phyloP scores from a whole-genome alignment of 1,140 invertebrate species.

The Myzus persicae region DNA sequence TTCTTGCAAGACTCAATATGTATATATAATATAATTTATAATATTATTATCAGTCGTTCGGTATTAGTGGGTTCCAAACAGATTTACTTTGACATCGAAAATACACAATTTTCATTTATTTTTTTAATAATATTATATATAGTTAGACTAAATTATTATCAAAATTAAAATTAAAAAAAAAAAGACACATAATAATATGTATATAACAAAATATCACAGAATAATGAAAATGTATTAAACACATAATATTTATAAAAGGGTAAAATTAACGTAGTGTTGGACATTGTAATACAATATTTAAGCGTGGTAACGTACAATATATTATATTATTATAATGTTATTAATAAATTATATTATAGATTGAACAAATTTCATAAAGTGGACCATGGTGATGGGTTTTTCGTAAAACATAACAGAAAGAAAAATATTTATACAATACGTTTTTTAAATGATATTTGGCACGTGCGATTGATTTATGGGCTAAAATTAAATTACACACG shows the following conservation, averaged over 20 bases:
- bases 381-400: background rate
- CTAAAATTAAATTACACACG: background rate
- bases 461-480: background rate
- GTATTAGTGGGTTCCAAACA: background rate
- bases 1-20: background rate
- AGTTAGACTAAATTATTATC: background rate
- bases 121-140: background rate
- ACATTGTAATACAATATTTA: background rate
- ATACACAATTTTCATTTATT: too few relatives aligned
- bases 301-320: background rate
- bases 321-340: background rate
- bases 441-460: background rate
- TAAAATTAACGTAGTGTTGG: background rate
- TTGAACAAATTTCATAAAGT: background rate
- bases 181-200: background rate
- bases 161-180: conserved; percentile 13
- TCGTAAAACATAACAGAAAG: background rate
- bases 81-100: background rate
- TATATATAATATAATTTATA: background rate
- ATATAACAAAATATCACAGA: conserved; percentile 37
- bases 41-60: background rate
- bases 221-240: background rate
- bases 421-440: background rate
- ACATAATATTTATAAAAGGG: background rate
- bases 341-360: conserved; percentile 1